Percentiles rank a stretch among this genome's conserved stretches.
phyloP scores from a whole-genome alignment of 37 sponge, comb jelly and placozoan genomes.

The Cliona cf. orientalis region DNA sequence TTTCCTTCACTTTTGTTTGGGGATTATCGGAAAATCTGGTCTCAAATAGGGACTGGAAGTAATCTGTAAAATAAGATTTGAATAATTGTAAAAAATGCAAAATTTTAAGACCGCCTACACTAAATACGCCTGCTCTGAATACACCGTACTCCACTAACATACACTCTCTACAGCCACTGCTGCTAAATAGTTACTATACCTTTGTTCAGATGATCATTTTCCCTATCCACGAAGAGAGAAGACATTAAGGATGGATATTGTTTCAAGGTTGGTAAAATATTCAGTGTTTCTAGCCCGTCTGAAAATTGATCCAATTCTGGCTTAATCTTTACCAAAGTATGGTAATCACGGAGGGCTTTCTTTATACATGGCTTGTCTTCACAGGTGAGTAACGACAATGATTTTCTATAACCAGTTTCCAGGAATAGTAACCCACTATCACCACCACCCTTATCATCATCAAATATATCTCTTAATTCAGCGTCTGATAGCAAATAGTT shows the following conservation, averaged over 20 bases:
- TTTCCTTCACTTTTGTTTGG: not conserved
- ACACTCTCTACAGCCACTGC: no score
- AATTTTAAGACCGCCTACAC: not conserved
- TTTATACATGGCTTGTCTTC: not conserved
- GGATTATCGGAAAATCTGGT: not conserved
- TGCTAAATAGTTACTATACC: not conserved
- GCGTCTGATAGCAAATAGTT: no score
- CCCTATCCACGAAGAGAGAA: not conserved
- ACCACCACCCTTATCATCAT: not conserved
- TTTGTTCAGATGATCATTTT: not conserved
- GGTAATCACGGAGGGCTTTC: not conserved
- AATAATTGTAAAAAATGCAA: not conserved
- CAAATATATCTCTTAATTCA: not conserved
- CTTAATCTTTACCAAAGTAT: constrained; percentile 2
- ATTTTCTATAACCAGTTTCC: constrained; percentile 14
- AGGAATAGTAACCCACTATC: not conserved
- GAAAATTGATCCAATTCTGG: constrained; percentile 33
- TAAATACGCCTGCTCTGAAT: no score
- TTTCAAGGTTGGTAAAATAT: constrained; percentile 3
- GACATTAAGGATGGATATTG: not conserved
- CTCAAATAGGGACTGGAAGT: not conserved
- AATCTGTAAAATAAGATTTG: not conserved
- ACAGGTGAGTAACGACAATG: not conserved
- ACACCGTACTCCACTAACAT: no score
- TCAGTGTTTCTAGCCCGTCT: not conserved